A percentile compares a stretch with the other conserved stretches of the same genome.
phyloP scores from a whole-genome alignment of 92 coral and sea anemone species.

The Porites divaricata region DNA sequence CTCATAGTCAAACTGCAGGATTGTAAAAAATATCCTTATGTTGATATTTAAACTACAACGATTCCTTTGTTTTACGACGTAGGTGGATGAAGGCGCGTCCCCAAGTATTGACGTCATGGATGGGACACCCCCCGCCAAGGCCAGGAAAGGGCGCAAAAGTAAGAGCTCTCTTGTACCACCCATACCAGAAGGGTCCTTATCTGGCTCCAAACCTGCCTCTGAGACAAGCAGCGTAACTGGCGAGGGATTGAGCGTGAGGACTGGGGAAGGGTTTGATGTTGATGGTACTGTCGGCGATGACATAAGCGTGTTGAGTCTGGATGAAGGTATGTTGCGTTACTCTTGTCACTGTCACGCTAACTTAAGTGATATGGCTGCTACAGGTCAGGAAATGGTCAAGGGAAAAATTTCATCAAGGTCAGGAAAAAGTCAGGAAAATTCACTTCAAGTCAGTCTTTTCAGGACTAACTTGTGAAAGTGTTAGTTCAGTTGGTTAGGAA shows the following conservation, averaged over 20 bases:
- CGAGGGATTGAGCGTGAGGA: slow-evolving; percentile 67
- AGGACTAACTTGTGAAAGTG: too few species aligned
- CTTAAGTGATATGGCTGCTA: background rate
- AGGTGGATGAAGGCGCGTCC: slow-evolving; percentile 20
- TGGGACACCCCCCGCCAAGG: slow-evolving; percentile 81
- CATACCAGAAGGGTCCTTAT: slow-evolving; percentile 77
- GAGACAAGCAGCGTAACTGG: slow-evolving; percentile 94
- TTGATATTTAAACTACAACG: too few species aligned
- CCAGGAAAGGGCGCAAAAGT: slow-evolving; percentile 98
- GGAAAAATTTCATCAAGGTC: too few species aligned
- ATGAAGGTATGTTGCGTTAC: slow-evolving; percentile 78
- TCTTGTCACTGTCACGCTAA: background rate
- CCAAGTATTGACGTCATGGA: slow-evolving; percentile 17
- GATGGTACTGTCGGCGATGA: slow-evolving; percentile 85
- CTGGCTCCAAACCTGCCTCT: slow-evolving; percentile 79
- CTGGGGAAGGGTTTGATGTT: slow-evolving; percentile 65
- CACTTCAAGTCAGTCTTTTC: too few species aligned
- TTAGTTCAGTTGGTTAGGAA: too few species aligned
- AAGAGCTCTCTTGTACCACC: slow-evolving; percentile 93
- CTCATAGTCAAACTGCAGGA: too few species aligned
- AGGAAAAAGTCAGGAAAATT: too few species aligned
- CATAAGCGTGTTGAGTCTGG: slow-evolving; percentile 95
- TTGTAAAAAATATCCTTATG: too few species aligned
- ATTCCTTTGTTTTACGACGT: background rate
- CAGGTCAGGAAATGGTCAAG: background rate